Evolutionary conservation across 1,140 invertebrate genomes (phyloP).

Genomic region (Drosophila takahashii): DNA sequence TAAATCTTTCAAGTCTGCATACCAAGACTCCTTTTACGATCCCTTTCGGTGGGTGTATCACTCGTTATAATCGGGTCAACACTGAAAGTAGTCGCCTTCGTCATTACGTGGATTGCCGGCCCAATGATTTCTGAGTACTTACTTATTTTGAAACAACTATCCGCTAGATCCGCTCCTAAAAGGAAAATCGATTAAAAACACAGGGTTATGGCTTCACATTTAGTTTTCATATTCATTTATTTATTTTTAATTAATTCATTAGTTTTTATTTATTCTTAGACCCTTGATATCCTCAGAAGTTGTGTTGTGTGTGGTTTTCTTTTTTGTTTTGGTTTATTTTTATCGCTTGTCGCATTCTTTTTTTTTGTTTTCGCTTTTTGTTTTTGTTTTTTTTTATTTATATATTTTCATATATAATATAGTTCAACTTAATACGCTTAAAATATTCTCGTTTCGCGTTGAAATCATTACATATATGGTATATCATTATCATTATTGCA

Average conservation of each 20-base stretch:
- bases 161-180: too few species aligned
- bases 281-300: constrained; percentile 83
- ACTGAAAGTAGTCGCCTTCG: too few species aligned
- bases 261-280: constrained; percentile 82
- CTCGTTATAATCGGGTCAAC: too few species aligned
- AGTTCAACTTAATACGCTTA: constrained; percentile 47
- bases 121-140: background rate
- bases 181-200: constrained; percentile 22
- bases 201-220: constrained; percentile 61
- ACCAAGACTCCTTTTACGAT: too few species aligned
- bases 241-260: constrained; percentile 83
- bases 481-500: constrained; percentile 58
- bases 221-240: constrained; percentile 82
- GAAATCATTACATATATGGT: constrained; percentile 59
- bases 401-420: constrained; percentile 32
- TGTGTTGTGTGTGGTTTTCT: constrained; percentile 61
- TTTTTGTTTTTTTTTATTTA: constrained; percentile 32
- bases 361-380: constrained; percentile 19
- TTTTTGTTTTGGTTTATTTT: constrained; percentile 69
- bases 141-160: background rate
- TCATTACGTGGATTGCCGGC: too few species aligned
- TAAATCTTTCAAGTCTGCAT: too few species aligned
- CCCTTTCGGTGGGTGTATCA: too few species aligned
- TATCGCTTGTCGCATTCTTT: constrained; percentile 60
- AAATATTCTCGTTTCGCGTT: constrained; percentile 52